Percentiles rank a stretch among this genome's conserved stretches.
phyloP scores from a whole-genome alignment of 2,888 invertebrate genomes.

The Bembecia ichneumoniformis region DNA sequence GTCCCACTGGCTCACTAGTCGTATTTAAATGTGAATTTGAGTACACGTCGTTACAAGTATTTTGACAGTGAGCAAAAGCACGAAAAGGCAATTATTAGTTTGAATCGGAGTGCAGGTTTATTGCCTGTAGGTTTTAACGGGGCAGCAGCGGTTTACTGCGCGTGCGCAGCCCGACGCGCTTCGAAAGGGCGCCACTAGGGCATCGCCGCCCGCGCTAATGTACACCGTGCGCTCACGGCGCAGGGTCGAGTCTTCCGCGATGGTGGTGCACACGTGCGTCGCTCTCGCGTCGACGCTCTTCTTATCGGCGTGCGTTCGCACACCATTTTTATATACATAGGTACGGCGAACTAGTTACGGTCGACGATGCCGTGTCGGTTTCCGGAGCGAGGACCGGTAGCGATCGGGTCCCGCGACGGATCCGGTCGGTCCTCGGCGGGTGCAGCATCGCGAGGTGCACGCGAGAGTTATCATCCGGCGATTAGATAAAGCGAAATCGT shows the following conservation, averaged over 20 bases:
- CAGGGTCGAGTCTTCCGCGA: constrained; percentile 3
- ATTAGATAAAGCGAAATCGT: constrained; percentile 57
- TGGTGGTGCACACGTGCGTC: background rate
- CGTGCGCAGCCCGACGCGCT: constrained; percentile 1
- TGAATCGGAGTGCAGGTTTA: constrained; percentile 24
- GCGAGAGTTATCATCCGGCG: constrained; percentile 39
- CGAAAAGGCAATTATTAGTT: constrained; percentile 24
- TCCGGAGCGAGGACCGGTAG: background rate
- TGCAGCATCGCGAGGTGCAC: constrained; percentile 6
- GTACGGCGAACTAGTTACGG: constrained; percentile 23
- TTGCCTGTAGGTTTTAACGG: constrained; percentile 20
- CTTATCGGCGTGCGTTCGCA: constrained; percentile 27
- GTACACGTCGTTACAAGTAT: background rate
- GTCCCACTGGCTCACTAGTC: too few species aligned
- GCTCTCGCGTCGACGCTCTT: constrained; percentile 1
- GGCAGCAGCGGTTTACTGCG: constrained; percentile 13
- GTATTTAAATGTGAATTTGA: too few species aligned
- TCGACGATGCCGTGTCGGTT: constrained; percentile 11
- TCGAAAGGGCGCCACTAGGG: background rate
- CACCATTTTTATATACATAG: constrained; percentile 25
- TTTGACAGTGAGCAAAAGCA: background rate
- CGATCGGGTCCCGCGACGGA: constrained; percentile 1
- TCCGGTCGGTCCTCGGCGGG: constrained; percentile 3
- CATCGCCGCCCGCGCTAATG: constrained; percentile 2
- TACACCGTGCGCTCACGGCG: constrained; percentile 4